phyloP scores from a whole-genome alignment of 2,113 vertebrate species.

The Stegastes partitus region DNA sequence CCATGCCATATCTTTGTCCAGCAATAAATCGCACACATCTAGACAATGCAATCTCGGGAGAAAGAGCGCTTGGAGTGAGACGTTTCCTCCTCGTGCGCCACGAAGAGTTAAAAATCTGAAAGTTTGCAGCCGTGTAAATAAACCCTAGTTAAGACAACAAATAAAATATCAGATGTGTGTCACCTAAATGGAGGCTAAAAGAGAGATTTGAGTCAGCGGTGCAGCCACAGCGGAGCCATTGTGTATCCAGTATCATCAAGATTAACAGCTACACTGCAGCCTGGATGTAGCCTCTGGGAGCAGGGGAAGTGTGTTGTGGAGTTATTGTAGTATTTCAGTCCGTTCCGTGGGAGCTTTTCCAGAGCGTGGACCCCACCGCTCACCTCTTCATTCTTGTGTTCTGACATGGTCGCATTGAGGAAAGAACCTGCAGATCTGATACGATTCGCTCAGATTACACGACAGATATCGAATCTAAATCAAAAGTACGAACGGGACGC shows the following conservation, averaged over 20 bases:
- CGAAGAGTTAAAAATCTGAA: constrained; percentile 41
- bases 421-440: constrained; percentile 34
- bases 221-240: constrained; percentile 68
- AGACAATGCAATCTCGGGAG: background rate
- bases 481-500: constrained; percentile 46
- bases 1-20: constrained; percentile 27
- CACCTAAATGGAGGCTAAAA: constrained; percentile 43
- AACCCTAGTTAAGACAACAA: constrained; percentile 44
- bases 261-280: constrained; percentile 68
- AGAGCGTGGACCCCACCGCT: constrained; percentile 46
- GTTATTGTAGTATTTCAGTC: constrained; percentile 64
- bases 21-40: background rate
- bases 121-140: constrained; percentile 34
- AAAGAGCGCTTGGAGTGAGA: constrained; percentile 6
- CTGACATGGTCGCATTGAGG: constrained; percentile 57
- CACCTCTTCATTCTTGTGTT: constrained; percentile 63
- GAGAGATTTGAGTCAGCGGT: constrained; percentile 33
- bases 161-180: constrained; percentile 55
- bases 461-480: constrained; percentile 41
- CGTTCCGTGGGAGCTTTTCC: constrained; percentile 59
- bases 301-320: constrained; percentile 38
- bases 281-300: constrained; percentile 67
- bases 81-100: background rate
- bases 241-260: constrained; percentile 60
- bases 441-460: constrained; percentile 22